These are phyloP conservation scores for Pachypeltis micranthus DNA, from an alignment of 1,140 invertebrate species.

Conservation along the genomic window DNA sequence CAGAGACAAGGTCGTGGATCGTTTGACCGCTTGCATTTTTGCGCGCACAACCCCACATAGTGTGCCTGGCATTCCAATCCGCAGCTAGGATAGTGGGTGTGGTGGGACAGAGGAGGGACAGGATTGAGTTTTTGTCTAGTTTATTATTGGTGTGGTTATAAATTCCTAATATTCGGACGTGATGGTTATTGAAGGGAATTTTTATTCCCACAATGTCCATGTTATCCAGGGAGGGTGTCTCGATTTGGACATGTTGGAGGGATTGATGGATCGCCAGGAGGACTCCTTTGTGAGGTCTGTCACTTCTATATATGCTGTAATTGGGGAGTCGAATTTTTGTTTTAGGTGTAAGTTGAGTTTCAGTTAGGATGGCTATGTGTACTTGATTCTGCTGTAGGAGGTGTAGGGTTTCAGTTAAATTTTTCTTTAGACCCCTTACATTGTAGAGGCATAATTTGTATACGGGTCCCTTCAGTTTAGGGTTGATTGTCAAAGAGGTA, in stretches of 20 bases:
- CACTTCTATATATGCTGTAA: not conserved
- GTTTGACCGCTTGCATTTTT: not conserved
- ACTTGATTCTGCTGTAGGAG: not conserved
- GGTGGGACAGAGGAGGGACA: not conserved
- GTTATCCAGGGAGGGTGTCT: not conserved
- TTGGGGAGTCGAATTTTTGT: not conserved
- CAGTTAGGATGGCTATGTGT: not conserved
- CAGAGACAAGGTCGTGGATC: not conserved
- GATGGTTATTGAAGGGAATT: not conserved
- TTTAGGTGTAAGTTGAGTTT: not conserved
- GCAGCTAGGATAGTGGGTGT: not conserved
- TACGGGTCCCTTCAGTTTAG: not conserved
- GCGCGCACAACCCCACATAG: not conserved
- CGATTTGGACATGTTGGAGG: not conserved
- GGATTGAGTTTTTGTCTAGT: not conserved
- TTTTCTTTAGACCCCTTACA: not conserved
- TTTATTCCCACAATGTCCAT: not conserved
- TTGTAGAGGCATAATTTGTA: not conserved
- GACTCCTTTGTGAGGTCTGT: not conserved
- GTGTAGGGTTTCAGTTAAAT: not conserved
- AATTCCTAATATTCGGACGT: not conserved
- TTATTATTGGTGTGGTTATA: not conserved
- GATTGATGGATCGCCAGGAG: not conserved
- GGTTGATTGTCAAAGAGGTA: not conserved
- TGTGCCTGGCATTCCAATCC: not conserved